Percentiles rank a stretch among this genome's conserved stretches.
phyloP scores from a whole-genome alignment of 2,797 vertebrate genomes.

The Masticophis lateralis region DNA sequence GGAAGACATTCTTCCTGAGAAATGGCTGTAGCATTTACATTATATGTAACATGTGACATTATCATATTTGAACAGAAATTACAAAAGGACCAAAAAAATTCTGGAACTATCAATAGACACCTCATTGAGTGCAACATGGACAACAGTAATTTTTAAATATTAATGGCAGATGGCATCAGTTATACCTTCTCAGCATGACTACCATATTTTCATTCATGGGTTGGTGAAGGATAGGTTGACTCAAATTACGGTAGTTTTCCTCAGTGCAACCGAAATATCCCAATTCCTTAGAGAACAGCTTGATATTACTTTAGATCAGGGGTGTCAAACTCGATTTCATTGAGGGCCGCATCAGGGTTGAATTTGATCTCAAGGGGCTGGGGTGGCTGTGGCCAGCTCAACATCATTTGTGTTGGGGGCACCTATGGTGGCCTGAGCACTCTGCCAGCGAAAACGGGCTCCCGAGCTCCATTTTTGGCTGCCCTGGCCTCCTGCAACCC shows the following conservation, averaged over 20 bases:
- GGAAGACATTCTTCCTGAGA: slow-evolving; percentile 14
- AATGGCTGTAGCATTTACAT: slow-evolving; percentile 22
- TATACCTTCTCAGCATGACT: background rate
- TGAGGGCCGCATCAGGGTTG: too few species aligned
- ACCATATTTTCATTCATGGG: background rate
- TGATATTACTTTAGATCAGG: background rate
- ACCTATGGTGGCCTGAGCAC: too few species aligned
- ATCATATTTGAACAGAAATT: slow-evolving; percentile 33
- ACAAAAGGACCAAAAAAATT: slow-evolving; percentile 28
- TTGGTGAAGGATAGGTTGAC: background rate
- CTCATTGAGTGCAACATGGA: slow-evolving; percentile 9
- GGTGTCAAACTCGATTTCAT: too few species aligned
- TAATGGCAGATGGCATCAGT: slow-evolving; percentile 15
- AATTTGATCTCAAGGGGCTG: too few species aligned
- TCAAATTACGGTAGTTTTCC: background rate
- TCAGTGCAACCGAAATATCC: background rate
- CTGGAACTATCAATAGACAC: slow-evolving; percentile 6
- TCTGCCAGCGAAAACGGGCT: too few species aligned
- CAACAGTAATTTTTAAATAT: slow-evolving; percentile 5
- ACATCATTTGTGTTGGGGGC: too few species aligned
- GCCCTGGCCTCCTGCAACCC: too few species aligned
- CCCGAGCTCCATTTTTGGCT: too few species aligned
- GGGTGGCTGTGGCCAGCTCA: too few species aligned
- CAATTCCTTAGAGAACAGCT: background rate
- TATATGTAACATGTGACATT: background rate